Conservation (phyloP, 2,113 vertebrate species). For the Balaenoptera acutorostrata region DNA sequence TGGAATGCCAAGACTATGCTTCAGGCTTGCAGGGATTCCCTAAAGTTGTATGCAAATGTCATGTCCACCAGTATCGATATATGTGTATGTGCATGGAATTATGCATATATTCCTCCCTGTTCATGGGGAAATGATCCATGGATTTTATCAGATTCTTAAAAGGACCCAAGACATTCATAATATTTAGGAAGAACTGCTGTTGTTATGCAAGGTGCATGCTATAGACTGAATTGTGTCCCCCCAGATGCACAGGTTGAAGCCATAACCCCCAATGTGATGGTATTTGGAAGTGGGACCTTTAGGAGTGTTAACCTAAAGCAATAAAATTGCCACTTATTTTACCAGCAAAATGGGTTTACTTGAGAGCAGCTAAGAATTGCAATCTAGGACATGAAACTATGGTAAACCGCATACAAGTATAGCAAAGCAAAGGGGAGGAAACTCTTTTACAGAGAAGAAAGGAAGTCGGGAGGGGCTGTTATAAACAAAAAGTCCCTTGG, state of each 20-base stretch:
- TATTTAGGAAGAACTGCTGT: neutral
- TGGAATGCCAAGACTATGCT: rapidly evolving
- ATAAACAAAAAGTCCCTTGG: neutral
- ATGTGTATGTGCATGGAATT: too few relatives aligned
- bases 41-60: neutral
- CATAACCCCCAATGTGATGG: neutral
- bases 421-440: neutral
- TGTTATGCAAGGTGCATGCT: neutral
- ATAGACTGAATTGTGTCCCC: neutral
- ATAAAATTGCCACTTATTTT: neutral
- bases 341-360: neutral
- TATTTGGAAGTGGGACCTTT: neutral
- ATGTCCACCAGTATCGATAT: rapidly evolving
- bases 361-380: neutral
- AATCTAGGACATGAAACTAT: neutral
- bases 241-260: neutral
- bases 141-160: neutral
- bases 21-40: neutral
- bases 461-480: neutral
- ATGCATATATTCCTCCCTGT: neutral
- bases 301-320: neutral
- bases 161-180: neutral
- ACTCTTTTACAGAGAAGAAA: neutral
- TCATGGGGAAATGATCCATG: neutral
- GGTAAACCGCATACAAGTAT: neutral